Conservation (phyloP, 1,140 invertebrate species). For the Brachionus calyciflorus region DNA sequence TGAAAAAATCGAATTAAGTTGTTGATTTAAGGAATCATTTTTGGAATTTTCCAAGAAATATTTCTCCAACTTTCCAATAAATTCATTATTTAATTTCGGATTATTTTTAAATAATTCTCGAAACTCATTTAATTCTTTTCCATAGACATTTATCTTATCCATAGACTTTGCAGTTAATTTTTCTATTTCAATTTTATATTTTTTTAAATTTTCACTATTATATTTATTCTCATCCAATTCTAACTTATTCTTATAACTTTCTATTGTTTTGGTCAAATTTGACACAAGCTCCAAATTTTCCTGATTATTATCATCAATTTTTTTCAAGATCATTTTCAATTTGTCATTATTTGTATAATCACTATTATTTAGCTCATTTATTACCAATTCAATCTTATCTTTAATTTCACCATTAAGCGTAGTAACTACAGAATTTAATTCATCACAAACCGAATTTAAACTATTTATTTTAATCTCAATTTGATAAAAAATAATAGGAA, state of each 20-base stretch:
- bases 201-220: slow-evolving; percentile 39
- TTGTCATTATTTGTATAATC: slow-evolving; percentile 12
- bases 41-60: not conserved
- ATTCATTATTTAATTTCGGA: not conserved
- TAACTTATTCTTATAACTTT: slow-evolving; percentile 3
- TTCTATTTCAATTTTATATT: slow-evolving; percentile 27
- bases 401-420: not conserved
- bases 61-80: not conserved
- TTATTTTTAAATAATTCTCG: not conserved
- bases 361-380: not conserved
- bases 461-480: slow-evolving; percentile 27
- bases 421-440: not conserved
- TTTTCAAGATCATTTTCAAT: not conserved
- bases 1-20: slow-evolving; percentile 1
- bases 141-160: not conserved
- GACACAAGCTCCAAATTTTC: not conserved
- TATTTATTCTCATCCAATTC: slow-evolving; percentile 37
- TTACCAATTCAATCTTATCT: not conserved
- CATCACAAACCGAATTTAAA: not conserved
- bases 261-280: slow-evolving; percentile 3
- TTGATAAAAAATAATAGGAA: slow-evolving; percentile 39
- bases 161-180: not conserved
- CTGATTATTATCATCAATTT: not conserved
- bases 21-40: not conserved
- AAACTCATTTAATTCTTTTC: not conserved